Base-by-base conservation (phyloP, 2,113 vertebrate species). In the Catharus fuscescens region DNA sequence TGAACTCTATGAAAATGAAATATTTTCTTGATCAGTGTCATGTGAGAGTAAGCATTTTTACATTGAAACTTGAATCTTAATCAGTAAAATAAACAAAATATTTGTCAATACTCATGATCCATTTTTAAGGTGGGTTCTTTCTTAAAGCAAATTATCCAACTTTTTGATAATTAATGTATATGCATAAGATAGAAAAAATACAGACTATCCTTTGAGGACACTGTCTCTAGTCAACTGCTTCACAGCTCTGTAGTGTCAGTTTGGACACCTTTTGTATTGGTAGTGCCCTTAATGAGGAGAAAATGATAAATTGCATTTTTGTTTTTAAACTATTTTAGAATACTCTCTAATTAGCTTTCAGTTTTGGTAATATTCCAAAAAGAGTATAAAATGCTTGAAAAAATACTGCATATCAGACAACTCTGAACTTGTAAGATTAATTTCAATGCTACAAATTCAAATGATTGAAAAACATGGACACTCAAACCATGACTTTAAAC, bases 151-250 rank as follows among this genome's bases (percentile, higher is more conserved):
- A 80, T 87, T 97, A 95, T 78, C 83, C 96, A 95, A 79, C 88
- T 97, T 98, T 98, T 97, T 98, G 95, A 97, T 97, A 98, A 90
- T 79, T 97, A 95, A 83, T 96, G 45, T 97, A 93, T 94, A 94
- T 92, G 95, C 77, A 76, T 96, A 96, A 40, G 85, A 94, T 73
- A 93, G 34, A 85, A 93, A 96, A 96, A 97, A 78, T 86, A 70
- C 66, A 95, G 66, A 90, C 8, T 50, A 16, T 96, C 92, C 91
- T 97, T 97, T 96, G 96, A 97, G 95, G 83, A 95, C 82, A 71
- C 50, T 91, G 73, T 92, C 64, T 97, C 73, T 94, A 97, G 95
- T 88, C 57, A 97, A 72, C 92, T 96, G 96, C 94, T 96, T 94
- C 87, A 96, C 81, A 95, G 71, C 92, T 96, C 88, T 87, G 71